phyloP scores from a whole-genome alignment of 2,113 vertebrate genomes.

The Centrocercus urophasianus region DNA sequence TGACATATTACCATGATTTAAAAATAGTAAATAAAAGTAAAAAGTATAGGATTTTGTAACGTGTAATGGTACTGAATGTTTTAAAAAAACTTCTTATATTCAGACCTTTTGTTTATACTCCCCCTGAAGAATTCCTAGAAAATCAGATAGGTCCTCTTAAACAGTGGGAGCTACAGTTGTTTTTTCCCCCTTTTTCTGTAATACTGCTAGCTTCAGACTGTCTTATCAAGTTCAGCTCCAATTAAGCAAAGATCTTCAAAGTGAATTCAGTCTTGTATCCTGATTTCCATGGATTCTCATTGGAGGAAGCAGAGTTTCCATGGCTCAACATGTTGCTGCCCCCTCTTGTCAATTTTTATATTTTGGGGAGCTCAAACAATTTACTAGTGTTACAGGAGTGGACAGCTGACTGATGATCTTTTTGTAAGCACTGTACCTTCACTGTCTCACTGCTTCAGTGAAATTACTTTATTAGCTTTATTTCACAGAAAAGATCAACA shows the following conservation, averaged over 20 bases:
- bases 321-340: background rate
- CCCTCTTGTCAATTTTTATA: background rate
- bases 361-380: background rate
- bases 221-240: background rate
- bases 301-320: background rate
- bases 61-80: background rate
- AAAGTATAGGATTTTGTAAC: background rate
- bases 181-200: background rate
- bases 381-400: background rate
- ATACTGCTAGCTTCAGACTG: background rate
- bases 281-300: background rate
- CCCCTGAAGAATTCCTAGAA: background rate
- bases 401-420: fast-evolving
- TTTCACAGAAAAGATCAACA: background rate
- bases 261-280: background rate
- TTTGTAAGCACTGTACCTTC: background rate
- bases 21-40: background rate
- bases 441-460: background rate
- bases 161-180: background rate
- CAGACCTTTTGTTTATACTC: background rate
- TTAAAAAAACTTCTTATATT: background rate
- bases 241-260: background rate
- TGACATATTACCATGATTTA: background rate
- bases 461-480: background rate
- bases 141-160: background rate